These are phyloP conservation scores for Thryonomys swinderianus DNA, from an alignment of 2,113 vertebrate species.

Conservation along the genomic window DNA sequence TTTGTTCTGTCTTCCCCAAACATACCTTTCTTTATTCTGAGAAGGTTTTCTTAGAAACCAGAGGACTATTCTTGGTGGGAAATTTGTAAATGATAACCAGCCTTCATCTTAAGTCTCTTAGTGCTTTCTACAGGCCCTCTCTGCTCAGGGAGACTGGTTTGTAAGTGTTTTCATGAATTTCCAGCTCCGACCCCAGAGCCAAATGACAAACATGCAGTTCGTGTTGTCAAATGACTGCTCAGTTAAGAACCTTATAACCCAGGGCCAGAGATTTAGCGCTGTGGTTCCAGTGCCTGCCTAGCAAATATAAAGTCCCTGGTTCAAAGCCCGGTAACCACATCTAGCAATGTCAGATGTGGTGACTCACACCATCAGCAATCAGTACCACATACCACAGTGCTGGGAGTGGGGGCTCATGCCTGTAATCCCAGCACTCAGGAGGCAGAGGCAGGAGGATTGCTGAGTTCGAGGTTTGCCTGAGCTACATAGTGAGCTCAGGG, in stretches of 20 bases:
- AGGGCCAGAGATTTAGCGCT: too few species aligned
- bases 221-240: background rate
- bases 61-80: background rate
- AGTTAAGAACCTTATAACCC: background rate
- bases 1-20: background rate
- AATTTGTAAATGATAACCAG: background rate
- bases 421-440: too few species aligned
- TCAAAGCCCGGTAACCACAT: too few species aligned
- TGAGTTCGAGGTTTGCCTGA: too few species aligned
- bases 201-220: background rate
- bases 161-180: background rate
- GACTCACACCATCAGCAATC: too few species aligned
- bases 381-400: too few species aligned
- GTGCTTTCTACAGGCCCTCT: background rate
- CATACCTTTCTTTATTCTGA: background rate
- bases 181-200: background rate
- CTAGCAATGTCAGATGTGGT: too few species aligned
- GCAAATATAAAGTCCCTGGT: too few species aligned
- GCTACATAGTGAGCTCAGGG: too few species aligned
- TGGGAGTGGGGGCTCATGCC: too few species aligned
- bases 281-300: too few species aligned
- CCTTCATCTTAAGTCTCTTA: background rate
- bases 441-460: too few species aligned
- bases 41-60: background rate
- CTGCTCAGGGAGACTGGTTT: background rate